Percentiles rank a stretch among this genome's conserved stretches.
These are phyloP conservation scores for Caenorhabditis becei DNA, from an alignment of 2,888 invertebrate species.

Conservation along the genomic window DNA sequence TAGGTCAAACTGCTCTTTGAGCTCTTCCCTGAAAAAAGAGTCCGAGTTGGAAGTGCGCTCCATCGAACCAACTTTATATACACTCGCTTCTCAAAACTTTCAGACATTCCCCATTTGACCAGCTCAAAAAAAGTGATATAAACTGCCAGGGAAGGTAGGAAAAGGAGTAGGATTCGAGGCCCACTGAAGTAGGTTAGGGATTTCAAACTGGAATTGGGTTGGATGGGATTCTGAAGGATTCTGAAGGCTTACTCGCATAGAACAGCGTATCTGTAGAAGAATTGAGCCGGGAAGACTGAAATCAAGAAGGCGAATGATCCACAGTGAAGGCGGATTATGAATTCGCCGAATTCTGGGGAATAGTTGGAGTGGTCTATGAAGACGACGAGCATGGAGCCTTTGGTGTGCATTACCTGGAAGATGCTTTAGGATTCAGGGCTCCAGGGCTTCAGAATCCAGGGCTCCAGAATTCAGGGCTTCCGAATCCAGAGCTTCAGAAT, in stretches of 20 bases:
- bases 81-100: slow-evolving; percentile 9
- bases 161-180: neutral
- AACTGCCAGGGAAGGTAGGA: slow-evolving; percentile 12
- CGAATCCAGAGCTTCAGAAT: too few species aligned
- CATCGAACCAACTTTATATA: slow-evolving; percentile 3
- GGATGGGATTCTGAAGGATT: neutral
- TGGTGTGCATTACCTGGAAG: too few species aligned
- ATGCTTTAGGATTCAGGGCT: too few species aligned
- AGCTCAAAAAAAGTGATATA: too few species aligned
- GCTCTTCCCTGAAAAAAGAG: neutral
- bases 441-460: too few species aligned
- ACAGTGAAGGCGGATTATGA: neutral
- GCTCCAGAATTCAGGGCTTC: too few species aligned
- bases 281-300: slow-evolving; percentile 9
- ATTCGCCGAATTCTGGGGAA: neutral
- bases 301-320: slow-evolving; percentile 16
- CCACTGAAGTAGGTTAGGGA: neutral
- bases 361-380: neutral
- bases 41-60: neutral
- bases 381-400: neutral
- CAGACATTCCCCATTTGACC: slow-evolving; percentile 21
- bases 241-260: slow-evolving; percentile 10
- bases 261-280: slow-evolving; percentile 16
- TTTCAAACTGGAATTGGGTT: neutral
- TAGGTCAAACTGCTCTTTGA: neutral